Percentiles rank a stretch among this genome's conserved stretches.
These are phyloP conservation scores for Chroicocephalus ridibundus DNA, from an alignment of 2,113 vertebrate species.

Conservation along the genomic window DNA sequence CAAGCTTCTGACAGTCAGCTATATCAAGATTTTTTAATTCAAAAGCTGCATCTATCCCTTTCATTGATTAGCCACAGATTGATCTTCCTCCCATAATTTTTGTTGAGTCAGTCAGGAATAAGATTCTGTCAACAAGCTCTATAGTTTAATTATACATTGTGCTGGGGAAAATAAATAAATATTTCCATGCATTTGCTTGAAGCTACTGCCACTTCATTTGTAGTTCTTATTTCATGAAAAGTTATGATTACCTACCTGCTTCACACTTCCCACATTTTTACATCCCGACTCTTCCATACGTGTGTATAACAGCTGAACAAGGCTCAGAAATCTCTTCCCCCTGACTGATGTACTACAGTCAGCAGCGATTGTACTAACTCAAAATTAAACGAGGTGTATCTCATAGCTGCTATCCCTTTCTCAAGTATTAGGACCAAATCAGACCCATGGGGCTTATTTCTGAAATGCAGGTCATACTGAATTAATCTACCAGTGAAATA, in stretches of 20 bases:
- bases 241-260: neutral
- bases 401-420: neutral
- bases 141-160: neutral
- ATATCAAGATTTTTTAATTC: neutral
- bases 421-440: neutral
- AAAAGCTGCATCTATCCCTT: neutral
- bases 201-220: neutral
- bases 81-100: neutral
- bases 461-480: neutral
- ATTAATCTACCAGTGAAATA: neutral
- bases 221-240: neutral
- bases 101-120: neutral
- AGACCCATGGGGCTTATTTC: neutral
- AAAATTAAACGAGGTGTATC: neutral
- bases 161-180: neutral
- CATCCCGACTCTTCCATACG: neutral
- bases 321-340: neutral
- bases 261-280: neutral
- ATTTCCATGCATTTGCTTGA: neutral
- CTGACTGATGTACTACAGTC: neutral
- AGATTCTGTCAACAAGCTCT: neutral
- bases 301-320: neutral
- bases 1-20: neutral
- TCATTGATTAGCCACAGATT: neutral
- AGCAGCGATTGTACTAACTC: neutral